Base-by-base conservation (phyloP, 2,888 invertebrate genomes). In the Bibio marci region DNA sequence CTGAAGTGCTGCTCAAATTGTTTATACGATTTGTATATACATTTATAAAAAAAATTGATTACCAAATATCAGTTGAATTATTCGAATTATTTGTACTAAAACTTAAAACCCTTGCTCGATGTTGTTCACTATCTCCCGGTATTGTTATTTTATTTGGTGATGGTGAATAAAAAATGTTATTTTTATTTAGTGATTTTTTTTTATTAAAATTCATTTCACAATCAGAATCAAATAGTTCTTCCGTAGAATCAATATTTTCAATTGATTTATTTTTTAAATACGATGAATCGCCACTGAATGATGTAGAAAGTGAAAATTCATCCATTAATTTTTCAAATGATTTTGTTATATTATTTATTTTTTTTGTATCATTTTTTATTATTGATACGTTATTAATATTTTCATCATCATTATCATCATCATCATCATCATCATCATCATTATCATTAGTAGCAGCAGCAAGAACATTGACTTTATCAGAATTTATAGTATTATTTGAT, bases 31-130 rank as follows among this genome's bases (percentile, higher is more conserved):
- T n/a, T n/a, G n/a, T 22, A 22, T 22, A 22, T 22, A 22, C 22
- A 22, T 22, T 22, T 22, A n/a, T 22, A 22, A 22, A 22, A 22
- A 8, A 22, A 22, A 7, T 6, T 13, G 42, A 51, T 64, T 67
- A 81, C 82, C 82, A 82, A 55, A 81, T 81, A 65, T 82, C 81
- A 40, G 80, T 80, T 45, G 71, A 72, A 48, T 67, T 68, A 47
- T 76, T 72, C 12, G 28, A 37, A n/a, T 37, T 30, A 7, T 13
- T 12, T 3, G 17, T 19, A 19, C 30, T 38, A 22, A 44, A 44
- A 26, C 43, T 44, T 46, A 80, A 65, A 44, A 77, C 72, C 53
- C 73, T 66, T 41, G 73, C 76, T 47, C 71, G 67, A 56, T 73
- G 74, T 57, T 69, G 65, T 43, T 64, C 65, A 45, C 69, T 64